Percentiles rank a stretch among this genome's conserved stretches.
Conservation (phyloP, 2,888 invertebrate species). For the Xanthorhoe spadicearia region DNA sequence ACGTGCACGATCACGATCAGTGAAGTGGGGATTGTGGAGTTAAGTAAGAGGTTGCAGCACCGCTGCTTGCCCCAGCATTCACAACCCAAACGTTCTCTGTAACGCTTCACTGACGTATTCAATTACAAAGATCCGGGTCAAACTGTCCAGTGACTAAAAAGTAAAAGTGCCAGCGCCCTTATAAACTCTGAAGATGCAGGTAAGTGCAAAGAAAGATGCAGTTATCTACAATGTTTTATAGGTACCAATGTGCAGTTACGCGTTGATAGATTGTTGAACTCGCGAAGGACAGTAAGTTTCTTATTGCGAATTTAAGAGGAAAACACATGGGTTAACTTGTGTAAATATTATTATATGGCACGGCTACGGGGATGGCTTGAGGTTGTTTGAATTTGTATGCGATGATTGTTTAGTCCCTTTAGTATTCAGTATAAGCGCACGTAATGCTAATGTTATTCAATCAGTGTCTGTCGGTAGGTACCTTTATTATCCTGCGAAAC, state of each 20-base stretch:
- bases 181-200: slow-evolving; percentile 66
- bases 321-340: slow-evolving; percentile 35
- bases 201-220: slow-evolving; percentile 54
- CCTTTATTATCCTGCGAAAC: background rate
- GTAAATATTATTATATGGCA: slow-evolving; percentile 29
- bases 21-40: slow-evolving; percentile 59
- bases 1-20: slow-evolving; percentile 22
- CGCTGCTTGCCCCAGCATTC: slow-evolving; percentile 65
- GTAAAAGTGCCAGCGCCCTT: slow-evolving; percentile 68
- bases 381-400: slow-evolving; percentile 4
- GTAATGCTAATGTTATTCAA: background rate
- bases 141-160: slow-evolving; percentile 57
- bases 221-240: slow-evolving; percentile 55
- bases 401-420: slow-evolving; percentile 12
- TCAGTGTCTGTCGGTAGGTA: too few species aligned
- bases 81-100: slow-evolving; percentile 62
- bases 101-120: slow-evolving; percentile 62
- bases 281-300: slow-evolving; percentile 61
- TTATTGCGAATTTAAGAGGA: slow-evolving; percentile 41
- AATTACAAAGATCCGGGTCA: slow-evolving; percentile 71
- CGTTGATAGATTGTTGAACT: slow-evolving; percentile 52
- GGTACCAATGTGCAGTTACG: slow-evolving; percentile 46
- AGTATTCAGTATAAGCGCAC: slow-evolving; percentile 29
- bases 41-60: slow-evolving; percentile 83
- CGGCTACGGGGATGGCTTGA: slow-evolving; percentile 35